Conservation (phyloP, 37 sponge, comb jelly and placozoan genomes). For the Dysidea cf. avara region DNA sequence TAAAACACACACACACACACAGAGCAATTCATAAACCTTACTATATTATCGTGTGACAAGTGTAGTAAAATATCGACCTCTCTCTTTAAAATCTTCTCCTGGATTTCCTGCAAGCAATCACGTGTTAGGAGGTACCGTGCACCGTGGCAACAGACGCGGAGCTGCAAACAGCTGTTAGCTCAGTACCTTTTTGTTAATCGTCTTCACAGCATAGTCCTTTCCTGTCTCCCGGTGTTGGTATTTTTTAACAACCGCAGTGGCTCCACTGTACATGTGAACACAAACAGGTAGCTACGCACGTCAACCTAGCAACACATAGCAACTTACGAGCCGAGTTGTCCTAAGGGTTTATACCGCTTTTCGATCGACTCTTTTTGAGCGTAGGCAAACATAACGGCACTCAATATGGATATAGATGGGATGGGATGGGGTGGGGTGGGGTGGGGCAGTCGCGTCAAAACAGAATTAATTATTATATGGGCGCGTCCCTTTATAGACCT, state of each 20-base stretch:
- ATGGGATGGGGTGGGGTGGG: no score
- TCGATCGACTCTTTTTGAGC: slow-evolving; percentile 4
- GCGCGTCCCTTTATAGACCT: no score
- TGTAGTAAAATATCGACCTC: slow-evolving; percentile 20
- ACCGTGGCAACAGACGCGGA: no score
- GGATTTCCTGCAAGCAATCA: slow-evolving; percentile 3
- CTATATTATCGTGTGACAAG: slow-evolving; percentile 24
- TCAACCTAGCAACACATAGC: no score
- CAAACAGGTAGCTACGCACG: neutral
- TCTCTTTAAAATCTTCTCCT: slow-evolving; percentile 10
- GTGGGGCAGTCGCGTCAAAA: no score
- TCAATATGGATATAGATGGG: no score
- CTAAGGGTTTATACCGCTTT: slow-evolving; percentile 1
- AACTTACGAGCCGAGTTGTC: slow-evolving; percentile 9
- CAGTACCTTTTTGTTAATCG: slow-evolving; percentile 12
- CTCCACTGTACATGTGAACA: slow-evolving; percentile 24
- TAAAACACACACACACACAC: slow-evolving; percentile 15
- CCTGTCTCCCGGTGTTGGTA: slow-evolving; percentile 17
- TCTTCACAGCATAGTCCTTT: slow-evolving; percentile 28
- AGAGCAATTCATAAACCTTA: slow-evolving; percentile 11
- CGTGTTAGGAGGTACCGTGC: neutral
- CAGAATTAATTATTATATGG: no score
- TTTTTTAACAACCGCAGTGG: slow-evolving; percentile 30
- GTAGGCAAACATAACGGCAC: no score
- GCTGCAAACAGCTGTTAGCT: neutral